Base-by-base conservation (phyloP, 1,140 invertebrate species). In the Caenorhabditis remanei region DNA sequence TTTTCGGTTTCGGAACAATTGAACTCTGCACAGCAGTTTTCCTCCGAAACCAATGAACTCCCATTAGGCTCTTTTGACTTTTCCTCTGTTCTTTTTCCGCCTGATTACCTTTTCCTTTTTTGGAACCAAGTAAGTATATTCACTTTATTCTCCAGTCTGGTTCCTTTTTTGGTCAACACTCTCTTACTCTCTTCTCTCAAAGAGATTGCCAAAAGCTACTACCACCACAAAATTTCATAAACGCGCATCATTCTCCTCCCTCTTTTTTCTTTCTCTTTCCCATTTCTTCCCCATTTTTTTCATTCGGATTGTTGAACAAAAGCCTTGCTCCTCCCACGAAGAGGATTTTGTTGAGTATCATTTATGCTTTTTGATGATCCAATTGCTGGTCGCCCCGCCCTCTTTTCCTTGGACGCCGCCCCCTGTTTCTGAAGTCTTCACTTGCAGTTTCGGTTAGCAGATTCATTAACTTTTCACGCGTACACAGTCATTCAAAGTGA, bases 391-490 rank as follows among this genome's bases (percentile, higher is more conserved):
- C 6, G 7, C 16, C 16, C 84, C 16, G 61, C 83, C 55, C 41
- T 40, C 65, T 75, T 43, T 65, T 65, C 55, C 55, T 58, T n/a
- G 14, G 56, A 8, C 21, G 19, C 61, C 3, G 46, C 65, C 53
- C 11, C 67, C 24, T 46, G 19, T 56, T 58, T 75, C 14, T 53
- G 8, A 50, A 50, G 13, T 75, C 32, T 75, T 48, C 5, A 41
- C 16, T 71, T 19, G 14, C 7, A 8, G 5, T 32, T 24, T 55
- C 75, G 9, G 13, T 24, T 6, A 50, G 8, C 21, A 84, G 83
- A 84, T 84, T 84, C 53, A 84, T 58, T 84, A 63, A 84, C 83
- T 84, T 84, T 61, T 82, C 53, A 87, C 63, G 16, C 85, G 83
- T 46, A n/a, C n/a, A n/a, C n/a, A n/a, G n/a, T n/a, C n/a, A n/a